Percentiles rank a stretch among this genome's conserved stretches.
phyloP scores from a whole-genome alignment of 2,797 vertebrate genomes.

The Fratercula arctica region DNA sequence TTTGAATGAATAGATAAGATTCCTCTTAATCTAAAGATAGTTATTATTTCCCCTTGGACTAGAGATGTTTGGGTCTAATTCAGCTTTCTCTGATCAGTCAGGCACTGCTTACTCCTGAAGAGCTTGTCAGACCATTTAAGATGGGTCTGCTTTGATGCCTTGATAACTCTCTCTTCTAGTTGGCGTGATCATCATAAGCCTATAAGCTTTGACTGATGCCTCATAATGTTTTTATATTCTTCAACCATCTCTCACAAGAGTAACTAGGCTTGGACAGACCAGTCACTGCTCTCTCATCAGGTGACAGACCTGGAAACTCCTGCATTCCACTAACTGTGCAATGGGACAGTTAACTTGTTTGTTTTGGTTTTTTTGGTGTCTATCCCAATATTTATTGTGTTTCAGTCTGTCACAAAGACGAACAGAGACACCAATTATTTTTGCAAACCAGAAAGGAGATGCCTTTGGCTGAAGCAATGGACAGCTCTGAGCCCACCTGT shows the following conservation, averaged over 20 bases:
- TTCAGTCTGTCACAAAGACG: neutral
- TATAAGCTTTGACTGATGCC: neutral
- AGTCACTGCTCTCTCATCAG: neutral
- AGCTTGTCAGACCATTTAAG: neutral
- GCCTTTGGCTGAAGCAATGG: neutral
- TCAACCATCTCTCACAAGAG: neutral
- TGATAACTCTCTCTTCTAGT: neutral
- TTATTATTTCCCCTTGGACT: neutral
- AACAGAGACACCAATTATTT: neutral
- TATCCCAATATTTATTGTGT: neutral
- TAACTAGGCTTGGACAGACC: neutral
- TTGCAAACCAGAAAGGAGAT: neutral
- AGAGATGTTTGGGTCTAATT: neutral
- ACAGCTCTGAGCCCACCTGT: neutral
- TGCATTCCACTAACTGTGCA: neutral
- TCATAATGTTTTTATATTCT: neutral
- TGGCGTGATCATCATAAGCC: neutral
- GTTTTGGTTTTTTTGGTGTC: neutral
- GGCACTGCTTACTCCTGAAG: neutral
- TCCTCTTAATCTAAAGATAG: neutral
- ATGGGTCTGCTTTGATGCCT: neutral
- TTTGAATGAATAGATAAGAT: neutral
- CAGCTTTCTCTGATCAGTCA: neutral
- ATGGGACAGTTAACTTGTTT: neutral
- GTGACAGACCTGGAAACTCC: neutral